phyloP scores from a whole-genome alignment of 2,888 invertebrate genomes.

The Ellobium chinense region DNA sequence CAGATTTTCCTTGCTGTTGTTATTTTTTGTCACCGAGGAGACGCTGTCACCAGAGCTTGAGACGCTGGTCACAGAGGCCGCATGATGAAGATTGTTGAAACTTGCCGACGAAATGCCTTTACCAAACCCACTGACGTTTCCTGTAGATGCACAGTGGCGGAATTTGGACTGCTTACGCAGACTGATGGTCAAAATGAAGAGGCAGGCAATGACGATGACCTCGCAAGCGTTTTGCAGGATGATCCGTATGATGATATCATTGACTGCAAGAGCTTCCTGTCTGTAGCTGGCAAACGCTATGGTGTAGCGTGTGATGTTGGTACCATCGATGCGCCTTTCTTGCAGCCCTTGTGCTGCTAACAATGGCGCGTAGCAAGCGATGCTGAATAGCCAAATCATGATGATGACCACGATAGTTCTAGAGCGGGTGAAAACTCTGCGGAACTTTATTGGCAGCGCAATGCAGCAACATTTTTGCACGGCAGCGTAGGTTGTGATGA shows the following conservation, averaged over 20 bases:
- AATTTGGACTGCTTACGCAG: background rate
- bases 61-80: background rate
- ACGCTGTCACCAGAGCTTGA: background rate
- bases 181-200: background rate
- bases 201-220: conserved; percentile 10
- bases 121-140: background rate
- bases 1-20: background rate
- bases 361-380: background rate
- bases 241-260: conserved; percentile 9
- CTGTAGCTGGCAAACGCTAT: background rate
- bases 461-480: conserved; percentile 23
- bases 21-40: background rate
- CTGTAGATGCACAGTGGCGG: background rate
- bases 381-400: background rate
- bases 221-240: conserved; percentile 5
- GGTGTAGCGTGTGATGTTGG: background rate
- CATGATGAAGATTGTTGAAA: too few species aligned
- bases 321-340: background rate
- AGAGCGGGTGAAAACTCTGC: background rate
- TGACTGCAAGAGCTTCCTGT: background rate
- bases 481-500: conserved; percentile 14
- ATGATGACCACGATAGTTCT: background rate
- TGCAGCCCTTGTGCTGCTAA: background rate
- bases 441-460: background rate
- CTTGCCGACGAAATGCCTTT: background rate